Percentiles rank a stretch among this genome's conserved stretches.
These are phyloP conservation scores for Carlito syrichta DNA, from an alignment of 2,113 vertebrate genomes.

Conservation along the genomic window DNA sequence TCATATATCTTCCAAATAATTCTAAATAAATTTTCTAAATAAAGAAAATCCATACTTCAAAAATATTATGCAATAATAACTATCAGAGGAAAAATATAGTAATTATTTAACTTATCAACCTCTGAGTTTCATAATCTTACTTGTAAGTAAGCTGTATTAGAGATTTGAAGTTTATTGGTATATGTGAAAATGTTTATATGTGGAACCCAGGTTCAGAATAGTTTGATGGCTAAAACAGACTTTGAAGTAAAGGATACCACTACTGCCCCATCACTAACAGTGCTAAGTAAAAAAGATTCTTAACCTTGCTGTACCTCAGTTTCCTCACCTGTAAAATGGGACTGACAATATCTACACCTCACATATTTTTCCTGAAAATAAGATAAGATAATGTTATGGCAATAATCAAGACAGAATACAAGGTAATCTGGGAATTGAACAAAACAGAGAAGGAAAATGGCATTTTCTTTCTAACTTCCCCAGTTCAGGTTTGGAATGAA, in stretches of 20 bases:
- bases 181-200: not conserved
- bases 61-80: not conserved
- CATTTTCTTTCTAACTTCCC: not conserved
- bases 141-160: not conserved
- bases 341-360: not conserved
- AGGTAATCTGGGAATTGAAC: not conserved
- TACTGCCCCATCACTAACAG: not conserved
- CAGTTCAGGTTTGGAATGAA: not conserved
- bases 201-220: not conserved
- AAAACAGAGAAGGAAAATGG: not conserved
- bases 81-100: not conserved
- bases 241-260: not conserved
- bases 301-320: not conserved
- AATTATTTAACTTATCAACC: not conserved
- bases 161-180: not conserved
- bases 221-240: not conserved
- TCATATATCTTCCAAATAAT: not conserved
- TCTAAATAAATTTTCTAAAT: too few relatives aligned
- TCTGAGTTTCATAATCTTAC: not conserved
- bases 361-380: not conserved
- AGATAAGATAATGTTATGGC: not conserved
- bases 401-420: not conserved
- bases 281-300: not conserved
- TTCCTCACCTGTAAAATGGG: not conserved
- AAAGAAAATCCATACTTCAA: not conserved